Percentiles rank a stretch among this genome's conserved stretches.
phyloP scores from a whole-genome alignment of 2,888 invertebrate species.

The Criorhina ranunculi region DNA sequence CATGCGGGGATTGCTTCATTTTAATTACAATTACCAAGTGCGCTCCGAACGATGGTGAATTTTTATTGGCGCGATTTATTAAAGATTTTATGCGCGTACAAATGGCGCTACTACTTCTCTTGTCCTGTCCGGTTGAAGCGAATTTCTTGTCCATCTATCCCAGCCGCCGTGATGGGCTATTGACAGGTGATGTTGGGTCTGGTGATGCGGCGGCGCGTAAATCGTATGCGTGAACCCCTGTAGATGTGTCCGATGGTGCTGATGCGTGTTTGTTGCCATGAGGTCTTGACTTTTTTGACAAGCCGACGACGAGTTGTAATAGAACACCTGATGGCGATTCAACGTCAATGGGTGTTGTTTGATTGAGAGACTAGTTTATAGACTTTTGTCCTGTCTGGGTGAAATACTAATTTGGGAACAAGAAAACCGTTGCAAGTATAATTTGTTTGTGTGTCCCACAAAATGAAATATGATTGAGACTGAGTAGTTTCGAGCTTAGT shows the following conservation, averaged over 20 bases:
- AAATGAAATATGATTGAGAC: neutral
- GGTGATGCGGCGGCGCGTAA: slow-evolving; percentile 57
- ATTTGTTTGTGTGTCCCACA: slow-evolving; percentile 15
- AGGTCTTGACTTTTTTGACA: slow-evolving; percentile 60
- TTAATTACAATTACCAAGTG: slow-evolving; percentile 70
- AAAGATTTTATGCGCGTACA: slow-evolving; percentile 75
- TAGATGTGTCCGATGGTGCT: slow-evolving; percentile 31
- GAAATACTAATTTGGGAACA: slow-evolving; percentile 55
- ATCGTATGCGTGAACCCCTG: slow-evolving; percentile 57
- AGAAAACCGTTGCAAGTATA: slow-evolving; percentile 46
- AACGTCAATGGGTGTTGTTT: slow-evolving; percentile 49
- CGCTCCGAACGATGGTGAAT: slow-evolving; percentile 46
- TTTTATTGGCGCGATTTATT: slow-evolving; percentile 68
- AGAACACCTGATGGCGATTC: slow-evolving; percentile 64
- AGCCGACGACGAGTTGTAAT: slow-evolving; percentile 64
- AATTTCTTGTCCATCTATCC: slow-evolving; percentile 28
- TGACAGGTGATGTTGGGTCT: slow-evolving; percentile 70
- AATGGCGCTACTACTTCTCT: slow-evolving; percentile 71
- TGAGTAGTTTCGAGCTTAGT: too few relatives aligned
- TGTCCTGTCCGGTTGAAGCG: slow-evolving; percentile 29
- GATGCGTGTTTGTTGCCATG: slow-evolving; percentile 65
- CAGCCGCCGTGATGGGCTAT: slow-evolving; percentile 47
- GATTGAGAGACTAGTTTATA: slow-evolving; percentile 68
- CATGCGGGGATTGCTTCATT: slow-evolving; percentile 69
- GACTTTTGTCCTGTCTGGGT: slow-evolving; percentile 29